These are phyloP conservation scores for Donacobius atricapilla DNA, from an alignment of 2,113 vertebrate species.

Conservation along the genomic window DNA sequence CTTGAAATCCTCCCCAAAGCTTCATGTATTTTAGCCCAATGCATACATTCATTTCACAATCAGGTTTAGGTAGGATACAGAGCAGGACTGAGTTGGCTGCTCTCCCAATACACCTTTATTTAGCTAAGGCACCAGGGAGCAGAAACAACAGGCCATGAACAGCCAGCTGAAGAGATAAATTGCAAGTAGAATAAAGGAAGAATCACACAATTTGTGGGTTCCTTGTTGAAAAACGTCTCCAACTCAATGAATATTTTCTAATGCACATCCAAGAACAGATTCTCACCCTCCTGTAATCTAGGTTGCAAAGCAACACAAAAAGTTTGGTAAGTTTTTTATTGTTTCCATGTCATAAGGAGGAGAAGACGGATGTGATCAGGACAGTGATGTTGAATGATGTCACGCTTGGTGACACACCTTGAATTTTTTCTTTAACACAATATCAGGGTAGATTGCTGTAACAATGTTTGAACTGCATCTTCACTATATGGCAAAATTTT, in stretches of 20 bases:
- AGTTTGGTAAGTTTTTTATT: background rate
- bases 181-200: background rate
- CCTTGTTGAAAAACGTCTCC: background rate
- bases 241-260: slow-evolving; percentile 6
- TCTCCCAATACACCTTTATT: background rate
- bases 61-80: background rate
- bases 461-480: background rate
- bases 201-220: background rate
- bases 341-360: background rate
- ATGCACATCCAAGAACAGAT: background rate
- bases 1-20: slow-evolving; percentile 18
- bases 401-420: background rate
- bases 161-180: background rate
- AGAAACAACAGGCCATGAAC: background rate
- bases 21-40: background rate
- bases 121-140: background rate
- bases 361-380: background rate
- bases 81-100: background rate
- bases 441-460: background rate
- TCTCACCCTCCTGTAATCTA: background rate
- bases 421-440: background rate
- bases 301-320: background rate
- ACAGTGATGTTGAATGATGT: background rate
- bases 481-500: background rate
- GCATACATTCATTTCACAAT: background rate